Evolutionary conservation across 2,113 vertebrate genomes (phyloP), one percentile per base, ranked within the genome.

Genomic region (Ochotona curzoniae): DNA sequence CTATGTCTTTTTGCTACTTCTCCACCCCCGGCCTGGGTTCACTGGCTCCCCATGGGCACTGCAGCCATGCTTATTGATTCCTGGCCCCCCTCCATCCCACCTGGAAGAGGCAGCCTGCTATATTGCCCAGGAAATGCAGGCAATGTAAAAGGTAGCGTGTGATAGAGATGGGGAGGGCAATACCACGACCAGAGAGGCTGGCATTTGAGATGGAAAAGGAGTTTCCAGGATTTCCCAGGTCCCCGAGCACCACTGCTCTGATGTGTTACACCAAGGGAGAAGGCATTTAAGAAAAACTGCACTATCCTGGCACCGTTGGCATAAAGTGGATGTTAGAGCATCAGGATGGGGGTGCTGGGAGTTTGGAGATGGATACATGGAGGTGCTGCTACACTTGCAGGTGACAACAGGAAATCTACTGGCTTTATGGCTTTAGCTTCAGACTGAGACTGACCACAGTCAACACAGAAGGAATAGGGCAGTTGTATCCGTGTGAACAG

Each of bases 111-210:
- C 57, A 75, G 57, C 30, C 47, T 57, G 44, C 76, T 15, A 93
- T 97, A 47, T 84, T 96, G 89, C 23, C 85, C 14, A 75, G 93
- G 35, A 54, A 96, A 94, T 91, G 49, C 6, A 0, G 1, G 75
- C 91, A 84, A 20, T 17, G 70, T 73, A 94, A 78, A n/a, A 25
- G 35, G 38, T 23, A 90, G 92, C 32, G 84, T 86, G 49, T 84
- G 0, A 0, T 13, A 38, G 89, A 69, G 51, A 60, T 1, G 18
- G 11, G 28, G 47, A 26, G 38, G 89, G 60, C 14, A 54, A 32
- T 49, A 67, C 73, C 47, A 12, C 51, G 60, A 71, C 23, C 44
- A 60, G 25, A 30, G 89, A 61, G 47, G 32, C 23, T 57, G n/a
- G 38, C 51, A 49, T 87, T 87, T 91, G 76, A 91, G 84, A 69